Conservation (phyloP, 2,797 vertebrate species). For the Lepidocolaptes lacrymiger region DNA sequence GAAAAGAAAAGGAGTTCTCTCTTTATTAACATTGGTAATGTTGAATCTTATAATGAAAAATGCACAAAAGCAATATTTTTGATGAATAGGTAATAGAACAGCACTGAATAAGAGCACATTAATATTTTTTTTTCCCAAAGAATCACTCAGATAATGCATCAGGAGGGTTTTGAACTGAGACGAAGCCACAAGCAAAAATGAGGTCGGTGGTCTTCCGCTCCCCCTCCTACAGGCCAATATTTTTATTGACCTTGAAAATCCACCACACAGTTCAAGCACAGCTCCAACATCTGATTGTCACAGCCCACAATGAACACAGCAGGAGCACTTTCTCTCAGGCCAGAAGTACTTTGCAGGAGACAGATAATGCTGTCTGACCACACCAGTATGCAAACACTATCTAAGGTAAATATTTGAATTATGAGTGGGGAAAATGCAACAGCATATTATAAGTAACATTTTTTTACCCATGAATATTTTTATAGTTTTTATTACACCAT, state of each 20-base stretch:
- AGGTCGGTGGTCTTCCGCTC: not conserved
- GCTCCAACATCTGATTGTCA: not conserved
- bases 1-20: constrained; percentile 74
- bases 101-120: constrained; percentile 49
- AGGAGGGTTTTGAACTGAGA: constrained; percentile 12
- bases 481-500: not conserved
- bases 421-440: rapidly evolving
- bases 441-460: not conserved
- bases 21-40: constrained; percentile 84
- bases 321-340: not conserved
- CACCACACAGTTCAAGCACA: not conserved
- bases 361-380: not conserved
- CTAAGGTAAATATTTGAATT: not conserved
- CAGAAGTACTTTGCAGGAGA: not conserved
- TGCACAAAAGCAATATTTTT: constrained; percentile 81
- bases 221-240: not conserved
- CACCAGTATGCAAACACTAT: not conserved
- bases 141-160: constrained; percentile 39
- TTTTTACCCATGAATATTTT: not conserved
- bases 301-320: not conserved
- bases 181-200: not conserved
- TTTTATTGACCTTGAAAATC: constrained; percentile 25
- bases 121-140: constrained; percentile 62
- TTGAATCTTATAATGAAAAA: constrained; percentile 86
- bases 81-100: constrained; percentile 82